Conservation (phyloP, 2,888 invertebrate genomes). For the Ephialtes manifestator region DNA sequence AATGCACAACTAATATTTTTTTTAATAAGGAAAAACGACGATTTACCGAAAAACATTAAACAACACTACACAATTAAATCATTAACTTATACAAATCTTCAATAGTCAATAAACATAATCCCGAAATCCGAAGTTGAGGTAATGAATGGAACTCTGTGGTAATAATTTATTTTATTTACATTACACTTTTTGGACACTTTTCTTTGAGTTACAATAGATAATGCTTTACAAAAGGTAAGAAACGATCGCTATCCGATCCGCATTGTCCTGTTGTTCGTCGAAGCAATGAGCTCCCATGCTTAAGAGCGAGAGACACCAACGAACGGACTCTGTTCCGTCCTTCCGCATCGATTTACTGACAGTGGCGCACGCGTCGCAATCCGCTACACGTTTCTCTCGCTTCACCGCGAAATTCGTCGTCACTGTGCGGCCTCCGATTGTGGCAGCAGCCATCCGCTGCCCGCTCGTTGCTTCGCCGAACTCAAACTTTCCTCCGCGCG, state of each 20-base stretch:
- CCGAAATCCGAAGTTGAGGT: too few relatives aligned
- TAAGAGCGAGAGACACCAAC: constrained; percentile 48
- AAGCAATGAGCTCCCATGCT: constrained; percentile 19
- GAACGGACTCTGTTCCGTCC: constrained; percentile 66
- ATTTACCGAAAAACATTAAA: too few relatives aligned
- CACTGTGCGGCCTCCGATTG: constrained; percentile 39
- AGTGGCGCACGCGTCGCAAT: constrained; percentile 79
- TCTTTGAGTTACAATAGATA: too few relatives aligned
- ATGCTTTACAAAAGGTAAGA: too few relatives aligned
- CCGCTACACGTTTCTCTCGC: constrained; percentile 68
- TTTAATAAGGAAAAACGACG: too few relatives aligned
- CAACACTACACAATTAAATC: too few relatives aligned
- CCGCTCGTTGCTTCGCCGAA: constrained; percentile 22
- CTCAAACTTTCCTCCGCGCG: constrained; percentile 40
- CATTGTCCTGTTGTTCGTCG: neutral
- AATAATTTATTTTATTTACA: too few relatives aligned
- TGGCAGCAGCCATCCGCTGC: constrained; percentile 33
- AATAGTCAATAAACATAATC: too few relatives aligned
- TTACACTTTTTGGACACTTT: too few relatives aligned
- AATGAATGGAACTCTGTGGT: too few relatives aligned
- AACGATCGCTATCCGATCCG: neutral
- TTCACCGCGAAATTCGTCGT: constrained; percentile 37
- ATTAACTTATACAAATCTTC: too few relatives aligned
- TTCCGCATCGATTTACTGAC: constrained; percentile 82
- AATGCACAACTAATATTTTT: too few relatives aligned